A percentile compares a stretch with the other conserved stretches of the same genome.
These are phyloP conservation scores for Brenthis hecate DNA, from an alignment of 2,888 invertebrate genomes.

Conservation along the genomic window DNA sequence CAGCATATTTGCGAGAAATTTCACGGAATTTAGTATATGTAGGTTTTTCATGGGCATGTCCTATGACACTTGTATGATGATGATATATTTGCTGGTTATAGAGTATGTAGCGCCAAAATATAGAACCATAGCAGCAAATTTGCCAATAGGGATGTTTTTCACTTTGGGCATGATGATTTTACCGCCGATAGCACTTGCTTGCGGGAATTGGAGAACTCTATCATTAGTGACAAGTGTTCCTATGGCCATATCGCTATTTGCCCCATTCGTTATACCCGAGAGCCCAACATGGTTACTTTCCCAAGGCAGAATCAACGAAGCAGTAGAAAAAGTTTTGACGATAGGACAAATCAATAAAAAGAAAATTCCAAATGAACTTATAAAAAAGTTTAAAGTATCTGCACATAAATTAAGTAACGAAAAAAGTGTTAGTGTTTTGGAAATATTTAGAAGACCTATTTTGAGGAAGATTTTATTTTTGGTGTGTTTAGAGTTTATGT, in stretches of 20 bases:
- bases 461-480: conserved; percentile 55
- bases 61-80: conserved; percentile 67
- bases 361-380: conserved; percentile 48
- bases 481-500: conserved; percentile 55
- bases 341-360: conserved; percentile 60
- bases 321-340: conserved; percentile 52
- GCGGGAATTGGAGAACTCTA: conserved; percentile 62
- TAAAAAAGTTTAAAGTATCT: conserved; percentile 53
- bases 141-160: conserved; percentile 61
- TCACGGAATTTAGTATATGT: conserved; percentile 55
- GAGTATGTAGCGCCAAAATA: conserved; percentile 67
- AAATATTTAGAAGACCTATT: conserved; percentile 54
- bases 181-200: conserved; percentile 64
- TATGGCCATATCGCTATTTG: conserved; percentile 52
- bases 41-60: conserved; percentile 68
- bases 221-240: conserved; percentile 61
- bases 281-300: conserved; percentile 68
- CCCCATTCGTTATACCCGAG: conserved; percentile 61
- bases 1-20: conserved; percentile 53
- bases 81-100: conserved; percentile 60
- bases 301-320: conserved; percentile 59
- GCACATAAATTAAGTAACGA: conserved; percentile 38
- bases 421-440: conserved; percentile 46
- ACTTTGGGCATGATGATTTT: conserved; percentile 49
- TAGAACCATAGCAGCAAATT: conserved; percentile 59